Conservation (phyloP, 2,113 vertebrate species). For the Myrmecobius fasciatus region DNA sequence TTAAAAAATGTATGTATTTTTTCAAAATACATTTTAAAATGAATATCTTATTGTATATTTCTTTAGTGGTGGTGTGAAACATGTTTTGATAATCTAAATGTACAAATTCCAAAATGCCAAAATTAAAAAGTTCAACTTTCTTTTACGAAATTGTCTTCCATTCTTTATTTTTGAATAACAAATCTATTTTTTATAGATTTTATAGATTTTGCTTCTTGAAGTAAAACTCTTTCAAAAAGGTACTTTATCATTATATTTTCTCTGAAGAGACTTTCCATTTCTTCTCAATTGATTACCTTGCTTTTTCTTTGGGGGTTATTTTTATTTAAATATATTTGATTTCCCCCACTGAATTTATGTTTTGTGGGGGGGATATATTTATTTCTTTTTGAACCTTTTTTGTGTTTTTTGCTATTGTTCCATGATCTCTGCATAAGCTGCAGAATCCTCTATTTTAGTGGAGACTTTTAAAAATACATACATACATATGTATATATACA, state of each 20-base stretch:
- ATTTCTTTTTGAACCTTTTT: neutral
- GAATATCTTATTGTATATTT: neutral
- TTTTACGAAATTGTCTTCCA: neutral
- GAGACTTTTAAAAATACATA: neutral
- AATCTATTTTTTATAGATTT: neutral
- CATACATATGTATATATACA: neutral
- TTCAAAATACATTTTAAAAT: neutral
- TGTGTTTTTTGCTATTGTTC: neutral
- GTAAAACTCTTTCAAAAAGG: neutral
- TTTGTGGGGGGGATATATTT: too few relatives aligned
- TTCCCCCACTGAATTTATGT: too few relatives aligned
- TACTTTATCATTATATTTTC: neutral
- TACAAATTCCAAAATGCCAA: neutral
- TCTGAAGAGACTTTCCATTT: neutral
- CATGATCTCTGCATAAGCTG: neutral
- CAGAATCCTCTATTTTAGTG: neutral
- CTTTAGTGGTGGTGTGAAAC: neutral
- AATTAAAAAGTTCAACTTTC: neutral
- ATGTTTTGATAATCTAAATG: neutral
- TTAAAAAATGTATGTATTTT: neutral
- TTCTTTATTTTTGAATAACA: neutral
- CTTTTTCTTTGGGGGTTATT: neutral
- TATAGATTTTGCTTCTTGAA: neutral
- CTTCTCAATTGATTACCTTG: neutral
- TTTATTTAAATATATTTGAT: neutral